Evolutionary conservation across 2,113 vertebrate species (phyloP).

Genomic region (Phalacrocorax pelagicus): DNA sequence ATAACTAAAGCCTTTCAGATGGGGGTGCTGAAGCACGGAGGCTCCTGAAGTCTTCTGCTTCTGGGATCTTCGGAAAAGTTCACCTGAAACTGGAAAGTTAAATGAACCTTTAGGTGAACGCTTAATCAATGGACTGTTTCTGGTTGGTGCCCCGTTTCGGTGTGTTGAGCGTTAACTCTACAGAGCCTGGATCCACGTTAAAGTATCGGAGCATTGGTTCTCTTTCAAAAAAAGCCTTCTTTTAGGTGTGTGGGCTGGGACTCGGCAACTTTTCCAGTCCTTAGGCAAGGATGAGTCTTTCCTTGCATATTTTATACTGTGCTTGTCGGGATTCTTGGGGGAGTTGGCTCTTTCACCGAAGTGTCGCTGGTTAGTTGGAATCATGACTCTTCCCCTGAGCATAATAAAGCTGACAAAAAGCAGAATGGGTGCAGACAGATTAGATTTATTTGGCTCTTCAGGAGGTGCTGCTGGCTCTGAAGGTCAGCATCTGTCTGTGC

Average conservation of each 20-base stretch:
- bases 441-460: background rate
- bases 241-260: background rate
- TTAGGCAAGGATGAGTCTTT: conserved; percentile 48
- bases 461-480: background rate
- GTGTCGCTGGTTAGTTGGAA: conserved; percentile 10
- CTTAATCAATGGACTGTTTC: background rate
- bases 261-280: conserved; percentile 39
- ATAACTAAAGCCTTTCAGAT: background rate
- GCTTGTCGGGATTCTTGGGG: conserved; percentile 28
- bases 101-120: background rate
- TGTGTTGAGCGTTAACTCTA: rapidly evolving
- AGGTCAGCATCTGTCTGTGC: background rate
- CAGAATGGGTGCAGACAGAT: background rate
- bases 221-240: background rate
- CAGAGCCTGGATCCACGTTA: rapidly evolving
- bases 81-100: background rate
- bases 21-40: rapidly evolving
- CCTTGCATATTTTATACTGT: conserved; percentile 45
- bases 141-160: background rate
- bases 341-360: conserved; percentile 14
- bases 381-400: background rate
- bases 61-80: background rate
- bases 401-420: background rate
- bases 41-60: background rate
- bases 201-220: background rate